phyloP scores from a whole-genome alignment of 2,888 invertebrate species.

The Podabrus alpinus region DNA sequence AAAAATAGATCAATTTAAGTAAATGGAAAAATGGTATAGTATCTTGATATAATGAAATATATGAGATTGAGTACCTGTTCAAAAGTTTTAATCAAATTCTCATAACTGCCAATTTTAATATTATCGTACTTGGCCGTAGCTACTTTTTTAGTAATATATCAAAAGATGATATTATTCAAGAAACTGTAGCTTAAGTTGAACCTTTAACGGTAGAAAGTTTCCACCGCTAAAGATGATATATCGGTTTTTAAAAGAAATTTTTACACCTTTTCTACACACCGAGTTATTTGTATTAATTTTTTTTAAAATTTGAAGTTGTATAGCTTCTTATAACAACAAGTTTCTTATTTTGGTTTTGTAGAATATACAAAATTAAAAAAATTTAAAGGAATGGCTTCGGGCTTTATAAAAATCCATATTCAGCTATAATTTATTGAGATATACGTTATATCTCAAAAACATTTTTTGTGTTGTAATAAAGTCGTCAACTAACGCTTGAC shows the following conservation, averaged over 20 bases:
- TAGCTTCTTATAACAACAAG: not conserved
- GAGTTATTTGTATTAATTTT: conserved; percentile 26
- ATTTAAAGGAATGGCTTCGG: not conserved
- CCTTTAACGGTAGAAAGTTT: conserved; percentile 51
- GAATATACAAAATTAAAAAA: not conserved
- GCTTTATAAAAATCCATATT: not conserved
- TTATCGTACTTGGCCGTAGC: conserved; percentile 30
- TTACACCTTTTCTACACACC: conserved; percentile 24
- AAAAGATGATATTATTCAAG: conserved; percentile 52
- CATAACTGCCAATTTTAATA: conserved; percentile 39
- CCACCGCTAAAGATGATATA: conserved; percentile 49
- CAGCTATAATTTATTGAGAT: not conserved
- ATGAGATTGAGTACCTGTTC: conserved; percentile 30
- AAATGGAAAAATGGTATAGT: conserved; percentile 12
- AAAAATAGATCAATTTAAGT: not conserved
- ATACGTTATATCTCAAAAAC: not conserved
- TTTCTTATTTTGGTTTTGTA: not conserved
- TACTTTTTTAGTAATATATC: conserved; percentile 49
- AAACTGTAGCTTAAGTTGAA: conserved; percentile 51
- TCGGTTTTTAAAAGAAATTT: conserved; percentile 48
- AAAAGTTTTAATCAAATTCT: conserved; percentile 34
- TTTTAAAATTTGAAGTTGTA: not conserved
- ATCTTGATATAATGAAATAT: conserved; percentile 22
- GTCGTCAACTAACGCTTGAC: not conserved
- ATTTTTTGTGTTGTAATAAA: not conserved